Evolutionary conservation across 1,140 invertebrate genomes (phyloP), one percentile per base, ranked within the genome.

Genomic region (Sinonovacula constricta): DNA sequence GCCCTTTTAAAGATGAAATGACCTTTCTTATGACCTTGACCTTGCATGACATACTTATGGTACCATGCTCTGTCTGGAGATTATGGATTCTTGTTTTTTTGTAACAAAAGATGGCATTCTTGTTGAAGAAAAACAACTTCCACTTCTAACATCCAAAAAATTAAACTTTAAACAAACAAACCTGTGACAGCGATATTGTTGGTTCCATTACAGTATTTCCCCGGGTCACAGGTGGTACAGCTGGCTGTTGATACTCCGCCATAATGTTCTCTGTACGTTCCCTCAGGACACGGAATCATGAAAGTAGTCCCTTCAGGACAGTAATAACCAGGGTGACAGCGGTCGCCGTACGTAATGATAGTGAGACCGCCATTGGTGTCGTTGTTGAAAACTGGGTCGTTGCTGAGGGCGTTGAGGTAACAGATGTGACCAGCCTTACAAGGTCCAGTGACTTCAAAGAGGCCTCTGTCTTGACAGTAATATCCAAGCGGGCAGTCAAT

Each of bases 361-460:
- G 88, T 89, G 60, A 88, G 86, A 51, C 88, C 87, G 2, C 83
- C 83, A 7, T 83, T 72, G 3, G 86, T 78, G 71, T 89, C 87
- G 31, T 88, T 81, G 66, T 90, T 90, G 63, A 85, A 89, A 0
- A 90, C 86, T 5, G 89, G 89, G 67, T 89, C 87, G 14, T 82
- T 65, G n/a, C 72, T 76, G 3, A 86, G 59, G n/a, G 87, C 87
- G 12, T 67, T 74, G 0, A 83, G 83, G 31, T 81, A 90, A 80
- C 89, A 90, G 65, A 90, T 89, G 63, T 90, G 89, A 1, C 88
- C 89, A 24, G 87, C 87, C 36, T 83, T 85, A 80, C 89, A 90
- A 10, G 69, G 72, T 12, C 88, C 89, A 0, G 84, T 83, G 0
- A 87, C 84, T 15, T 81, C 81, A 2, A 70, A 85, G 3, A 85